Conservation (phyloP, 2,797 vertebrate genomes). For the Melanotaenia pygmaea region DNA sequence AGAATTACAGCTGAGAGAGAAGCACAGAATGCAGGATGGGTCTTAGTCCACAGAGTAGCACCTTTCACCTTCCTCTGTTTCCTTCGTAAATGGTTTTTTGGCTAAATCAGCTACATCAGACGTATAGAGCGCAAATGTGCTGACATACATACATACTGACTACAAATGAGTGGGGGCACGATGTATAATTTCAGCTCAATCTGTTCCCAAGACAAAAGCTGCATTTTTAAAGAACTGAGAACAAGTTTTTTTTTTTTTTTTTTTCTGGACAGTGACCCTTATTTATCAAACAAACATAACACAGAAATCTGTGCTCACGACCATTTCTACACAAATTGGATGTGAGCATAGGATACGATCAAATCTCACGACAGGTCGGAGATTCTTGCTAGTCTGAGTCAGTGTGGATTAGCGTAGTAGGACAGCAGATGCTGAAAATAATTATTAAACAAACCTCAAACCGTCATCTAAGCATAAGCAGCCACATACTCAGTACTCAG, state of each 20-base stretch:
- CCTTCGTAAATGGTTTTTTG: neutral
- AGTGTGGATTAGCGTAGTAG: too few species aligned
- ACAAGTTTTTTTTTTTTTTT: neutral
- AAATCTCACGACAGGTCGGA: too few species aligned
- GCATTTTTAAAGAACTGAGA: neutral
- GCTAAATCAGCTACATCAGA: neutral
- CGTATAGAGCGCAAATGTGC: neutral
- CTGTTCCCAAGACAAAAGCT: neutral
- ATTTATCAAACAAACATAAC: too few species aligned
- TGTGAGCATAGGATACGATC: too few species aligned
- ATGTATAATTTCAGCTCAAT: neutral
- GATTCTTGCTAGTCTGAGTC: too few species aligned
- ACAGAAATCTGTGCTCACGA: too few species aligned
- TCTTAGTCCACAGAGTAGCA: neutral
- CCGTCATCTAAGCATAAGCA: too few species aligned
- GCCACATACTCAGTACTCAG: too few species aligned
- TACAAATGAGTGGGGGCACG: neutral
- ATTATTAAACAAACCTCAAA: too few species aligned
- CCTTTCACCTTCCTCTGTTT: neutral
- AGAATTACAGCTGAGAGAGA: neutral
- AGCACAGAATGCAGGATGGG: neutral
- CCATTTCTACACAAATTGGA: too few species aligned
- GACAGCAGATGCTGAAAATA: too few species aligned
- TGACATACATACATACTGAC: neutral
- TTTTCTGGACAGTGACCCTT: too few species aligned